phyloP scores from a whole-genome alignment of 2,888 invertebrate genomes.

The Nipponacmea schrenckii region DNA sequence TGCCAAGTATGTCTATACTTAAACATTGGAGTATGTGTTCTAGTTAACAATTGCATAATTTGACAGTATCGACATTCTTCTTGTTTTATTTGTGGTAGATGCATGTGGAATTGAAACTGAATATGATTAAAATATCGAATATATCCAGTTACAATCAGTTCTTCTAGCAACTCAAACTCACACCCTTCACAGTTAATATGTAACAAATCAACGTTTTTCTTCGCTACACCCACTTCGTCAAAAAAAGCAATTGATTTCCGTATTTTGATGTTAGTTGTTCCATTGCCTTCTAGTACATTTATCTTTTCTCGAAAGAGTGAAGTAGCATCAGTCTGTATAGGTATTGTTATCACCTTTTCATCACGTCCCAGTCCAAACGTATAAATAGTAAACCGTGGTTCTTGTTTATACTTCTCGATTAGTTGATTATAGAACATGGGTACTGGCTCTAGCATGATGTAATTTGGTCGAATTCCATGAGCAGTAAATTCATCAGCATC shows the following conservation, averaged over 20 bases:
- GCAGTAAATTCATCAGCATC: conserved; percentile 12
- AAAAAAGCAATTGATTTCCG: conserved; percentile 14
- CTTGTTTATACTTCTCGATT: not conserved
- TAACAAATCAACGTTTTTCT: conserved; percentile 15
- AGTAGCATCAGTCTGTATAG: conserved; percentile 12
- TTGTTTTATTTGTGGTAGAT: conserved; percentile 16
- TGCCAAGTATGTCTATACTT: conserved; percentile 19
- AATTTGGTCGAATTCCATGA: conserved; percentile 10
- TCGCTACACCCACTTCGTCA: not conserved
- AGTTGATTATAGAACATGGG: conserved; percentile 12
- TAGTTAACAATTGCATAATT: conserved; percentile 14
- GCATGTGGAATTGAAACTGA: conserved; percentile 21
- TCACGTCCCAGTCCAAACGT: conserved; percentile 20
- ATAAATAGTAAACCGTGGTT: conserved; percentile 13
- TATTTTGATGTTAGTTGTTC: not conserved
- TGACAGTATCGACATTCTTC: conserved; percentile 19
- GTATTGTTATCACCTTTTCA: not conserved
- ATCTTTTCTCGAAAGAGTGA: conserved; percentile 7
- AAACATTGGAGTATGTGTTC: conserved; percentile 17
- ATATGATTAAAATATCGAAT: conserved; percentile 14
- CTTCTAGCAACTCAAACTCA: conserved; percentile 19
- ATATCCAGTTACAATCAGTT: conserved; percentile 1
- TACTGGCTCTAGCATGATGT: conserved; percentile 17
- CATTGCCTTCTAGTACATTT: not conserved
- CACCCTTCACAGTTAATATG: conserved; percentile 23